Evolutionary conservation across 2,113 vertebrate genomes (phyloP).

Genomic region (Raja brachyura): DNA sequence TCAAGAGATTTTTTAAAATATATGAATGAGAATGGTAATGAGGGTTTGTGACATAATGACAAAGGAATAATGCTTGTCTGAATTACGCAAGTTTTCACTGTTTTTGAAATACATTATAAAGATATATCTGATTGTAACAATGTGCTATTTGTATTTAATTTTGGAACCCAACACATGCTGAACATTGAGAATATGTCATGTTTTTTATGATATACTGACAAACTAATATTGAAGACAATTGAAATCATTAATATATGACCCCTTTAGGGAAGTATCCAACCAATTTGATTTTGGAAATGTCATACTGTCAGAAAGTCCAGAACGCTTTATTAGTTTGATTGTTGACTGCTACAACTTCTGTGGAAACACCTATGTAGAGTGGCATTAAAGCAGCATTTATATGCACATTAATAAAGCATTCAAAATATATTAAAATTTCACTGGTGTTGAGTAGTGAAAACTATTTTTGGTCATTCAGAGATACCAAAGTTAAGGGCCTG

Average conservation of each 20-base stretch:
- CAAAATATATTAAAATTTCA: not conserved
- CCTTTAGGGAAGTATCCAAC: not conserved
- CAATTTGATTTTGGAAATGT: constrained; percentile 3
- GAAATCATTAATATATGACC: too few relatives aligned
- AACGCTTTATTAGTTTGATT: constrained; percentile 1
- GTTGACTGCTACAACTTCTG: constrained; percentile 28
- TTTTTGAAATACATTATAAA: not conserved
- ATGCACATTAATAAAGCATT: not conserved
- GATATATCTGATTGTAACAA: not conserved
- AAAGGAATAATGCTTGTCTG: too few relatives aligned
- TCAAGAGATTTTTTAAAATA: not conserved
- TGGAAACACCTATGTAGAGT: constrained; percentile 13
- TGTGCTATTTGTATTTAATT: not conserved
- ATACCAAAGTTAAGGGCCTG: not conserved
- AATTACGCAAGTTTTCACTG: constrained; percentile 6
- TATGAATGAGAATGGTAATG: not conserved
- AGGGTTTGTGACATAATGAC: not conserved
- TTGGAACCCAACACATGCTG: not conserved
- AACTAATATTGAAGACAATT: not conserved
- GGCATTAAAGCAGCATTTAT: constrained; percentile 22
- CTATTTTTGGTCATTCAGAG: not conserved
- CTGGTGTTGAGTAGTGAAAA: not conserved
- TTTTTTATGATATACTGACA: not conserved
- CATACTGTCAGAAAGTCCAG: not conserved
- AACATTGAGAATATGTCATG: not conserved